Evolutionary conservation across 1,140 invertebrate species (phyloP).

Genomic region (Cryptotermes secundus): DNA sequence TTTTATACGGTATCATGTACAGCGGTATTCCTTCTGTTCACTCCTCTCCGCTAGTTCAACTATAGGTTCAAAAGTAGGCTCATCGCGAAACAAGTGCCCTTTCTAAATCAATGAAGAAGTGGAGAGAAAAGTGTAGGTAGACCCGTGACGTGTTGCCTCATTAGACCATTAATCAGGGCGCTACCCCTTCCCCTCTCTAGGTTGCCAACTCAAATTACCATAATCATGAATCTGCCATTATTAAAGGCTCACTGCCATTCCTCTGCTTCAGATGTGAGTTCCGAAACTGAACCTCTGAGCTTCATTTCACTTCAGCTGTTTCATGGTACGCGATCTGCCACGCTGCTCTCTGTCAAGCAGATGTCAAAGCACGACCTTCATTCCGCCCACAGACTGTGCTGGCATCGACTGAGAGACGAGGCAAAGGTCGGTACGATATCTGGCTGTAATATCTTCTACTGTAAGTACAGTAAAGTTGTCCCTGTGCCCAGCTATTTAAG

Average conservation of each 20-base stretch:
- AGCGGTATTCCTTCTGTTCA: background rate
- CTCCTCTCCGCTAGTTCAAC: background rate
- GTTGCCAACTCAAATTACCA: background rate
- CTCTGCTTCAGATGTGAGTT: background rate
- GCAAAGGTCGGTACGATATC: background rate
- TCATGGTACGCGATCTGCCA: background rate
- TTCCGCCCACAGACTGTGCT: background rate
- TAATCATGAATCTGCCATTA: background rate
- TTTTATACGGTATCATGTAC: too few relatives aligned
- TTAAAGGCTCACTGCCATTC: too few relatives aligned
- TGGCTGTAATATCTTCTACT: background rate
- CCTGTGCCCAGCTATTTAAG: too few relatives aligned
- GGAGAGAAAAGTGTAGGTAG: background rate
- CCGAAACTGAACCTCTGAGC: background rate
- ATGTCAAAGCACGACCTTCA: background rate
- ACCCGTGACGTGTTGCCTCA: background rate
- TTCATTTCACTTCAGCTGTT: background rate
- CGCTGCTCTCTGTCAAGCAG: background rate
- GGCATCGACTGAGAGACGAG: background rate
- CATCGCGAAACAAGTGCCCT: background rate
- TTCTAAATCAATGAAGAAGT: background rate
- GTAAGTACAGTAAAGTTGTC: background rate
- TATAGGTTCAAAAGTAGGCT: background rate
- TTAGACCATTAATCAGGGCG: slow-evolving; percentile 1
- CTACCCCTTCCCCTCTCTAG: background rate